Base-by-base conservation (phyloP, 92 coral and sea anemone species). In the Bergia sp. region DNA sequence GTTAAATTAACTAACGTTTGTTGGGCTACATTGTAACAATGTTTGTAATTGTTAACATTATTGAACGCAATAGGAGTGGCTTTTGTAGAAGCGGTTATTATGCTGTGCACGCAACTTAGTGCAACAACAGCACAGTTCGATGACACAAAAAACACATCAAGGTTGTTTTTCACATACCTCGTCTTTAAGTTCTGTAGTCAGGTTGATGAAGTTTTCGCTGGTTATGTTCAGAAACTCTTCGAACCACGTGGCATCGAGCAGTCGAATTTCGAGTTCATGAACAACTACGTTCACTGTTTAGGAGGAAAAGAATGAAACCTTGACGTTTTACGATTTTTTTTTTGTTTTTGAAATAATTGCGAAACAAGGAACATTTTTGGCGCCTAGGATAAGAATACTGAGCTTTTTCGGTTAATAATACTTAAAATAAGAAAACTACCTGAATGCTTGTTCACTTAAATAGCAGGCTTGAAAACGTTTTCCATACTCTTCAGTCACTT, bases 141-240 rank as follows among this genome's bases (percentile, higher is more conserved):
- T 29, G 29, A 29, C 29, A 29, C 29, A 29, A 29, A 29, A 7
- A 0, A 74, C 53, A 8, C 8, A 47, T 4, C 53, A 47, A 47
- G 53, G 7, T 12, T 43, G 3, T 1, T 37, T 13, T 29, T 88
- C 11, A 37, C 72, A 23, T 82, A 87, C 93, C 90, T 82, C 85
- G 5, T 7, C 55, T 36, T 66, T 39, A 4, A 91, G 42, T 29
- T 80, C 85, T 53, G 38, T 87, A 1, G 90, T 80, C 67, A 91
- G 88, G n/a, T 64, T 81, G 47, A 39, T 74, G 69, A 49, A 91
- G 15, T 37, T 82, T 47, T 53, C 40, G 73, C 85, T 87, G 37
- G 79, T 61, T 76, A 21, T 71, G 58, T 36, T 47, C 15, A 81
- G 73, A 55, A 91, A 76, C 20, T 42, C 23, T 15, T 76, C 80